These are phyloP conservation scores for Drosophila athabasca DNA, from an alignment of 1,140 invertebrate genomes.

Conservation along the genomic window DNA sequence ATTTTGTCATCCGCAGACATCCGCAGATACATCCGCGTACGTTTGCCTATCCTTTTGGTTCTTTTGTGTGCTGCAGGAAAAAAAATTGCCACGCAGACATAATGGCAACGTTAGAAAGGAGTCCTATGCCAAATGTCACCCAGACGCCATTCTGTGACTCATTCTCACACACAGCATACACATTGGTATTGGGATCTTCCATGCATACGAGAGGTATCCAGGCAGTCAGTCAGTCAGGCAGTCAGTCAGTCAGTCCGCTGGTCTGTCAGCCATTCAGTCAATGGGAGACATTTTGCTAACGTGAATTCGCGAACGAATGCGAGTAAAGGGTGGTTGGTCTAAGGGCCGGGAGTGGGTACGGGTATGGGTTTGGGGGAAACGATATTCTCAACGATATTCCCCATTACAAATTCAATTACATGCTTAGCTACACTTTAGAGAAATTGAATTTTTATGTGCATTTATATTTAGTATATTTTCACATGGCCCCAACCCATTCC, in stretches of 20 bases:
- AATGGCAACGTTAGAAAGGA: conserved; percentile 30
- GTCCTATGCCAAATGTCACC: conserved; percentile 60
- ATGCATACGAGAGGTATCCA: conserved; percentile 31
- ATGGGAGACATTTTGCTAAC: conserved; percentile 57
- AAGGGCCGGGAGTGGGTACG: not conserved
- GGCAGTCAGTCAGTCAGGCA: conserved; percentile 18
- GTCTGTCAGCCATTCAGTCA: conserved; percentile 19
- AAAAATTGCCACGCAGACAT: conserved; percentile 46
- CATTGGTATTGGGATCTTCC: conserved; percentile 7
- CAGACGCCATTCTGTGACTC: conserved; percentile 60
- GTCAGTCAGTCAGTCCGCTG: conserved; percentile 14
- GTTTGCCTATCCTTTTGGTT: conserved; percentile 3
- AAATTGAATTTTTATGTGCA: conserved; percentile 82
- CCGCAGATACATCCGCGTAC: not conserved
- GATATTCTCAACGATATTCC: conserved; percentile 71
- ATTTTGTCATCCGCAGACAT: conserved; percentile 53
- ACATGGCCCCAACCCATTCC: conserved; percentile 27
- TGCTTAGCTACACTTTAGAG: conserved; percentile 82
- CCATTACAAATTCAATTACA: conserved; percentile 82
- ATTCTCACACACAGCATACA: conserved; percentile 48
- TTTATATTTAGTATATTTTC: conserved; percentile 81
- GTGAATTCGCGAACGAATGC: conserved; percentile 60
- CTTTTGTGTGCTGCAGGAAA: not conserved
- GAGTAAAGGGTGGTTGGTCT: not conserved
- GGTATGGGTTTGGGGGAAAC: conserved; percentile 1